Conservation (phyloP, 1,140 invertebrate genomes). For the Babylonia areolata region DNA sequence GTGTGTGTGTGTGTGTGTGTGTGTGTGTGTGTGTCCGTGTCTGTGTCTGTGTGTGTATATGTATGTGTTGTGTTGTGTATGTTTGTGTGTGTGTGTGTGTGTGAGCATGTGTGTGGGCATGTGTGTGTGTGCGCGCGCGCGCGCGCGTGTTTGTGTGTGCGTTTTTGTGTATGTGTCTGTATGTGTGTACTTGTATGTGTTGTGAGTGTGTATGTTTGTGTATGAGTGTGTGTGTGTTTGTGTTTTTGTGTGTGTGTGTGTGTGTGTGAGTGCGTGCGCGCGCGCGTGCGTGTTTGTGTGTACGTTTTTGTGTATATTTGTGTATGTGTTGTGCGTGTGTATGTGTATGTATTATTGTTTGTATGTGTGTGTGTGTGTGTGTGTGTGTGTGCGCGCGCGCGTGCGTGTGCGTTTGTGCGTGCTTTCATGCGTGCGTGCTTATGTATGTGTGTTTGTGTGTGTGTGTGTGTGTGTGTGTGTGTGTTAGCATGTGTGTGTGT, state of each 20-base stretch:
- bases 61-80: no score
- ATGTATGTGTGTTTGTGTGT: constrained; percentile 7
- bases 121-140: neutral
- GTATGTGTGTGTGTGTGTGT: constrained; percentile 6
- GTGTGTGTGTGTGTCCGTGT: no score
- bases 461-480: constrained; percentile 20
- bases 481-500: neutral
- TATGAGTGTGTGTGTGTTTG: neutral
- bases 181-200: neutral
- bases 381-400: constrained; percentile 13
- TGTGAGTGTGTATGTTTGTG: neutral
- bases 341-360: no score
- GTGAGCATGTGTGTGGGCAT: neutral
- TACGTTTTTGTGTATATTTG: neutral
- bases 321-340: neutral
- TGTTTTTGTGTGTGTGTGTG: neutral
- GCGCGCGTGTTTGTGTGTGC: neutral
- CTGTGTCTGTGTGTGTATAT: no score
- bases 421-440: neutral
- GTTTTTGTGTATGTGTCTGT: neutral
- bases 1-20: no score
- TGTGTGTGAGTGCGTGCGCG: neutral
- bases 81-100: no score
- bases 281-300: neutral
- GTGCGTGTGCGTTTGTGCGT: neutral